phyloP scores from a whole-genome alignment of 2,888 invertebrate species.

The Barypeithes pellucidus region DNA sequence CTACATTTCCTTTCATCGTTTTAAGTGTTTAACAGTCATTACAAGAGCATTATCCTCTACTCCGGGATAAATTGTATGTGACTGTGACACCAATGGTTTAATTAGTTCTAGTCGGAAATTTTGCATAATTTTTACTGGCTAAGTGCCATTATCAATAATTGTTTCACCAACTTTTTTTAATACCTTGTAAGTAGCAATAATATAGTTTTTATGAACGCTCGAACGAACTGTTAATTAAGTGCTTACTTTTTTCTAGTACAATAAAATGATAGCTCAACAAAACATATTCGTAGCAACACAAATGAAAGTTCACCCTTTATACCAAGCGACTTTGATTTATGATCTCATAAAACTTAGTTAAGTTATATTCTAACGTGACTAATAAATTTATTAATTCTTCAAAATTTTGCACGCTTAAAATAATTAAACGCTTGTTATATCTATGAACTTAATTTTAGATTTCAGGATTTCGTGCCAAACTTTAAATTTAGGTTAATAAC shows the following conservation, averaged over 20 bases:
- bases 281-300: background rate
- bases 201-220: too few species aligned
- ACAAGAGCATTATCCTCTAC: too few species aligned
- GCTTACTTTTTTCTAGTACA: background rate
- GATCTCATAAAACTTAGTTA: background rate
- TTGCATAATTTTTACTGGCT: too few species aligned
- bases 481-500: slow-evolving; percentile 52
- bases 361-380: slow-evolving; percentile 8
- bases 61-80: too few species aligned
- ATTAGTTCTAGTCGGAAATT: too few species aligned
- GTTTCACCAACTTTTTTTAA: too few species aligned
- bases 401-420: background rate
- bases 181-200: too few species aligned
- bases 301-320: slow-evolving; percentile 8
- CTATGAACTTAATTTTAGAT: slow-evolving; percentile 52
- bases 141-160: too few species aligned
- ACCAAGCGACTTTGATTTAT: slow-evolving; percentile 9
- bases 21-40: too few species aligned
- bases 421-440: slow-evolving; percentile 10
- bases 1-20: too few species aligned
- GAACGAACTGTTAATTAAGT: too few species aligned
- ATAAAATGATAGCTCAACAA: background rate
- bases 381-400: slow-evolving; percentile 19
- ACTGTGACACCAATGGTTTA: too few species aligned
- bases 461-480: slow-evolving; percentile 55